These are phyloP conservation scores for Macrotus californicus DNA, from an alignment of 2,113 vertebrate genomes.

Conservation along the genomic window DNA sequence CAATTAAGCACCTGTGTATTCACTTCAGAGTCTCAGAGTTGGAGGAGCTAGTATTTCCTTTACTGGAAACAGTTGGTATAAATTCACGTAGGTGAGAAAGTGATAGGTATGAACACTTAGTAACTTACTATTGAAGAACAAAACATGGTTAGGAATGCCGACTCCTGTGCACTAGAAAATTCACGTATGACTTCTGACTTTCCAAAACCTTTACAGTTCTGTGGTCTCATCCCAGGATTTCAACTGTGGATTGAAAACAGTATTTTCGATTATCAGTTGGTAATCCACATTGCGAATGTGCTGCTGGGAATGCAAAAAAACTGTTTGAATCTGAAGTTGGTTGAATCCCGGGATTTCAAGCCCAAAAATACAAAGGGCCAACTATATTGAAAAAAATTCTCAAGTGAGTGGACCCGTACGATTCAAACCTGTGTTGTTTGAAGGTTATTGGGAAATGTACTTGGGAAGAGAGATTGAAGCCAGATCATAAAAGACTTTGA, in stretches of 20 bases:
- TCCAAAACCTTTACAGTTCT: not conserved
- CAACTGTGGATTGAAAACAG: not conserved
- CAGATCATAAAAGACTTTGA: not conserved
- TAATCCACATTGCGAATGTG: not conserved
- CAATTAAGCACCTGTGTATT: not conserved
- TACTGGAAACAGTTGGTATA: not conserved
- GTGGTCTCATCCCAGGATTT: not conserved
- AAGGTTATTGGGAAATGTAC: not conserved
- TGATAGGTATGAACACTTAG: not conserved
- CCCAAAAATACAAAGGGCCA: no score
- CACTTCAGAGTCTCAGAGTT: not conserved
- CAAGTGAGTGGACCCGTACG: no score
- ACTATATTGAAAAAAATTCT: not conserved
- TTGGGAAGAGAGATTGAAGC: not conserved
- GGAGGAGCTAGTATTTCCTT: not conserved
- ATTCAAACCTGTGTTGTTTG: not conserved
- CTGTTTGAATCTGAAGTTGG: not conserved
- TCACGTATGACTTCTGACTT: not conserved
- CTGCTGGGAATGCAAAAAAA: not conserved
- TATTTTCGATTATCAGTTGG: not conserved
- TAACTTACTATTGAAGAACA: not conserved
- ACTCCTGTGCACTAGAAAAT: not conserved
- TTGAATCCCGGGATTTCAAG: not conserved
- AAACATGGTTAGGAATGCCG: not conserved
- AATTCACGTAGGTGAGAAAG: not conserved